Base-by-base conservation (phyloP, 2,113 vertebrate species). In the Nibea albiflora region DNA sequence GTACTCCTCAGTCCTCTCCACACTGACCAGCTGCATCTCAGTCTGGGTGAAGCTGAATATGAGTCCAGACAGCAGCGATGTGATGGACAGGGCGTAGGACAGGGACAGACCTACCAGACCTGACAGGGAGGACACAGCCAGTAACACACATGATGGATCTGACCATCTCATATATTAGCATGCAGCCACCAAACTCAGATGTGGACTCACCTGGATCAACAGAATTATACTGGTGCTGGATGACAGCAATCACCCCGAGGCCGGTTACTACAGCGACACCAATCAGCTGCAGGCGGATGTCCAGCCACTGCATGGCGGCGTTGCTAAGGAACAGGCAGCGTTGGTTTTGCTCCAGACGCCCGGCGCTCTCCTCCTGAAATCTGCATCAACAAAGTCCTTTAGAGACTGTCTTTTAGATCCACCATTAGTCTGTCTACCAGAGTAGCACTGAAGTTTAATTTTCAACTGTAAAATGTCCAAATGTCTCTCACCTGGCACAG, bases 241-340 rank as follows among this genome's bases (percentile, higher is more conserved):
- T 80, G 46, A 99, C 93, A 5, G 97, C 96, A 4, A 98, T 95
- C 69, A 89, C 88, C 0, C 95, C 95, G 4, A 98, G 95, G 76
- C 95, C 88, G 0, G 96, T 98, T 83, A 99, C 94, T 84, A 99
- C 96, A 0, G 90, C 81, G 0, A 98, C 97, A 0, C 97, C 98
- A 42, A 99, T 98, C 94, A 99, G 95, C 95, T 99, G 98, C 72
- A 99, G 91, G 22, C 97, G 96, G 78, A 99, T 97, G 92, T 98
- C 96, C 89, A 99, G 91, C 98, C 98, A 99, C 92, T 97, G 96
- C 90, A 92, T 94, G 0, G 95, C 96, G 1, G 98, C 94, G 0
- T 92, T 95, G 90, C 96, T 95, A 2, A 96, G 95, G 78, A 98
- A 99, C 92, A 97, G 91, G 90, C 98, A 99, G 84, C 97, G 95